Conservation (phyloP, 2,888 invertebrate species). For the Andrena marginata region DNA sequence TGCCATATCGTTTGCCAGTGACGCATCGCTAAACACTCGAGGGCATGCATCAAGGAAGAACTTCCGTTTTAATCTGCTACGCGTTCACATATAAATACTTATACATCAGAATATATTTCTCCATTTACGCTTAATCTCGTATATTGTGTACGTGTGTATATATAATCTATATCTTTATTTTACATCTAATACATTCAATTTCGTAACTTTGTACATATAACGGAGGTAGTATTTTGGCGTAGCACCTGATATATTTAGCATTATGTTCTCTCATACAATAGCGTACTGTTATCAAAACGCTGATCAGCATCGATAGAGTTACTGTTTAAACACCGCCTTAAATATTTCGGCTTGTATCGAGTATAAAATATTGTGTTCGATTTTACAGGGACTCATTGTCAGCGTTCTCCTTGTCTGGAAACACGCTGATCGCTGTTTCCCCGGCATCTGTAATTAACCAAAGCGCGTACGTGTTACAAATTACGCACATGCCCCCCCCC, state of each 20-base stretch:
- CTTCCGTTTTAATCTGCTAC: constrained; percentile 51
- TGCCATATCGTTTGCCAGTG: constrained; percentile 28
- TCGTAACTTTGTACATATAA: constrained; percentile 80
- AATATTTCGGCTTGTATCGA: constrained; percentile 58
- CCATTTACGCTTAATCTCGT: constrained; percentile 62
- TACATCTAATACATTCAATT: constrained; percentile 67
- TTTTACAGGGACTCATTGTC: constrained; percentile 69
- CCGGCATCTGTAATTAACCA: constrained; percentile 78
- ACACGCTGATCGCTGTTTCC: constrained; percentile 72
- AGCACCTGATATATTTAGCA: constrained; percentile 78
- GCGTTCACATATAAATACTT: constrained; percentile 72
- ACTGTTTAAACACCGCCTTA: constrained; percentile 52
- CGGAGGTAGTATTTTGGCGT: constrained; percentile 81
- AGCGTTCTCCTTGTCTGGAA: constrained; percentile 71
- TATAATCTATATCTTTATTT: constrained; percentile 63
- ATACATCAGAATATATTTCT: constrained; percentile 75
- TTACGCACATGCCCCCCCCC: not conserved
- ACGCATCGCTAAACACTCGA: constrained; percentile 21
- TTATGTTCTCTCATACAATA: constrained; percentile 69
- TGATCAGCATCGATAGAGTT: constrained; percentile 32
- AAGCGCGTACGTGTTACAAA: constrained; percentile 3
- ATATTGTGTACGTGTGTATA: constrained; percentile 66
- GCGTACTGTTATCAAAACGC: constrained; percentile 34
- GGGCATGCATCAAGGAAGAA: constrained; percentile 61
- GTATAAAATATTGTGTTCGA: constrained; percentile 64